These are phyloP conservation scores for Stenoptilia bipunctidactyla DNA, from an alignment of 2,888 invertebrate genomes.

Conservation along the genomic window DNA sequence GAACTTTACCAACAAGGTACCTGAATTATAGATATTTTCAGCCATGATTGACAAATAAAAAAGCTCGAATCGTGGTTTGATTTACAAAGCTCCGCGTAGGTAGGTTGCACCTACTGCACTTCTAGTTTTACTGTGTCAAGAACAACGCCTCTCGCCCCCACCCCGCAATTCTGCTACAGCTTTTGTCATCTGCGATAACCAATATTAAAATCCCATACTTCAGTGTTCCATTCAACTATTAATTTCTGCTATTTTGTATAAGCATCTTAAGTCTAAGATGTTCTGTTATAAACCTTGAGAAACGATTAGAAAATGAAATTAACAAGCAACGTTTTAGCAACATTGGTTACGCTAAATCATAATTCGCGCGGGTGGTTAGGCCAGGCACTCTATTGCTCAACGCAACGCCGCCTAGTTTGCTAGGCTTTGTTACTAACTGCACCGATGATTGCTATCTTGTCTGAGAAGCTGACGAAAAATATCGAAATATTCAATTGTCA, in stretches of 20 bases:
- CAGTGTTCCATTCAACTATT: no score
- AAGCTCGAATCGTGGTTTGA: conserved; percentile 10
- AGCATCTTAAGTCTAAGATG: no score
- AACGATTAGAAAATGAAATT: no score
- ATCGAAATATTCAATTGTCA: no score
- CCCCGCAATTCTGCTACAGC: conserved; percentile 23
- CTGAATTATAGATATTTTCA: no score
- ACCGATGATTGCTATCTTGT: not conserved
- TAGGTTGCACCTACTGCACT: conserved; percentile 69
- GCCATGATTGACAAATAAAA: not conserved
- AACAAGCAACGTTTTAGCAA: not conserved
- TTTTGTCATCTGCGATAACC: no score
- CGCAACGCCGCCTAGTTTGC: not conserved
- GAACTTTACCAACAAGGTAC: no score
- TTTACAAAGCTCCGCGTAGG: conserved; percentile 58
- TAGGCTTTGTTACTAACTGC: not conserved
- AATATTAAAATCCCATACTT: no score
- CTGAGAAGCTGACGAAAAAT: no score
- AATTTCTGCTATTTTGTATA: no score
- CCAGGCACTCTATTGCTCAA: not conserved
- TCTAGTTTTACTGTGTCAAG: conserved; percentile 72
- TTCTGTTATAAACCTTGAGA: no score
- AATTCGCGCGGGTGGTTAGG: not conserved
- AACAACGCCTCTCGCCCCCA: conserved; percentile 63
- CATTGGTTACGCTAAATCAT: not conserved